Base-by-base conservation (phyloP, 2,888 invertebrate genomes). In the Acanthosoma haemorrhoidale region DNA sequence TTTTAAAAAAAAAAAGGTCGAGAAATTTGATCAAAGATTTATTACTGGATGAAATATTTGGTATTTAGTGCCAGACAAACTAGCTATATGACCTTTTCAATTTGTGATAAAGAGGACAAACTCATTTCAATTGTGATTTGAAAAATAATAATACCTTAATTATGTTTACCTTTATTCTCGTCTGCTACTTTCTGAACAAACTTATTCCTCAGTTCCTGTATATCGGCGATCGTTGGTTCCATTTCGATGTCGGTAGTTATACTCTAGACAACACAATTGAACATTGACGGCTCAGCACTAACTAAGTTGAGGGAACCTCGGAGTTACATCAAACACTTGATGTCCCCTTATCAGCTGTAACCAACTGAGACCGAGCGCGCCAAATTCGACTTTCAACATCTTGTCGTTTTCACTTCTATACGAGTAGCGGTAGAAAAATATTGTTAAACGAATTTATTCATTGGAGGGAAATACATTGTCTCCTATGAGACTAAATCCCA, bases 111-210 rank as follows among this genome's bases (percentile, higher is more conserved):
- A n/a, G n/a, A n/a, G n/a, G n/a, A n/a, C n/a, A n/a, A n/a, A n/a
- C n/a, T n/a, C n/a, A n/a, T n/a, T n/a, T n/a, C n/a, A n/a, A n/a
- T n/a, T n/a, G n/a, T n/a, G n/a, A n/a, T n/a, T n/a, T n/a, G n/a
- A n/a, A n/a, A n/a, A n/a, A n/a, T n/a, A n/a, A n/a, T n/a, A n/a
- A n/a, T n/a, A n/a, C n/a, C n/a, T n/a, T n/a, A n/a, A n/a, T n/a
- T n/a, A 43, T n/a, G 36, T 18, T 13, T 36, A 72, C 36, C 69
- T 41, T 39, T 64, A 38, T n/a, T 73, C 34, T 77, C 77, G 29
- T 73, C 74, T 61, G 75, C 74, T 16, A 77, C 60, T 70, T 76
- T 76, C 43, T 76, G 75, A 25, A 75, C 72, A 71, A 77, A 77
- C 63, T 71, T 74, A 15, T 70, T 73, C 25, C 77, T 70, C 41